A percentile compares a stretch with the other conserved stretches of the same genome.
These are phyloP conservation scores for Triplophysa bombifrons DNA, from an alignment of 2,797 vertebrate species.

Conservation along the genomic window DNA sequence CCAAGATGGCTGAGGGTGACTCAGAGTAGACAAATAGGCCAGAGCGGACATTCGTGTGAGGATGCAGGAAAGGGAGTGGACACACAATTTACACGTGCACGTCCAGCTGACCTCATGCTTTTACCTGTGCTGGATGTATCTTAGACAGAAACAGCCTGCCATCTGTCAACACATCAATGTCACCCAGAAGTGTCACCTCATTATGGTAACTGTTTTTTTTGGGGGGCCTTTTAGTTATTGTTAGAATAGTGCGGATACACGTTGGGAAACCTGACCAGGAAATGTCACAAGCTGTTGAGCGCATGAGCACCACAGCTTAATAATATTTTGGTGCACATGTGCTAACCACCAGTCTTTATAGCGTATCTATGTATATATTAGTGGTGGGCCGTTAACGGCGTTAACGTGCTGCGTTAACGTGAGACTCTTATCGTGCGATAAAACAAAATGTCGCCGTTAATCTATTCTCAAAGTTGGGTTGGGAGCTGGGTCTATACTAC, in stretches of 20 bases:
- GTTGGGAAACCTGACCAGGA: neutral
- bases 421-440: too few relatives aligned
- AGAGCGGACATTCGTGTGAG: neutral
- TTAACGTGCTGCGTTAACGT: too few relatives aligned
- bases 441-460: too few relatives aligned
- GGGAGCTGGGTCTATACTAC: too few relatives aligned
- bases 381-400: too few relatives aligned
- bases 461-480: too few relatives aligned
- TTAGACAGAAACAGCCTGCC: constrained; percentile 5
- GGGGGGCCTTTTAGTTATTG: neutral
- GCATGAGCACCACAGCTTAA: neutral
- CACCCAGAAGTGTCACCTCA: constrained; percentile 14
- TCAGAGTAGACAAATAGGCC: constrained; percentile 27
- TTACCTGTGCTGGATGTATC: constrained; percentile 15
- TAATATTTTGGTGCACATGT: neutral
- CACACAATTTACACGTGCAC: constrained; percentile 23
- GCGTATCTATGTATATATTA: neutral
- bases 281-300: neutral
- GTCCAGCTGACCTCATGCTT: constrained; percentile 35
- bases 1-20: constrained; percentile 27
- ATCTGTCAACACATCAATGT: constrained; percentile 42
- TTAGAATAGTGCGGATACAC: neutral
- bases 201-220: neutral
- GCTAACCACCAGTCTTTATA: neutral
- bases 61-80: constrained; percentile 27